Evolutionary conservation across 2,888 invertebrate genomes (phyloP), one percentile per base, ranked within the genome.

Genomic region (Andrena haemorrhoa): DNA sequence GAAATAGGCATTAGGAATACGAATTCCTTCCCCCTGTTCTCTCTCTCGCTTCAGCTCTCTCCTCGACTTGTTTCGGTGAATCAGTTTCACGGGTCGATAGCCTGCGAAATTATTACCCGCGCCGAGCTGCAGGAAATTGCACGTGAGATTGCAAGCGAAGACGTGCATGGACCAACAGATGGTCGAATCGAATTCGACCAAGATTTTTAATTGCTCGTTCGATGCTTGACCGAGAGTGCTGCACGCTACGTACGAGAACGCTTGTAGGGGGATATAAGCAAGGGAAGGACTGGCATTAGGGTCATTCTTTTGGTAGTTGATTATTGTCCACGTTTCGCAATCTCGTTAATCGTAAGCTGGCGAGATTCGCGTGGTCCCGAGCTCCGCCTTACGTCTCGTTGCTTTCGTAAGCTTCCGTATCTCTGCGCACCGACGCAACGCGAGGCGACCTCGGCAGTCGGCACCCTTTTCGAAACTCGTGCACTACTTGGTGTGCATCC

Each of bases 1-100:
- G 78, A 79, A 85, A 84, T 85, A 84, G 85, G 74, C 84, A 84
- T 79, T 82, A 79, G 75, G 85, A 82, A 85, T 84, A 85, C 85
- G 84, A 79, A 85, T 82, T 82, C 49, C 33, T 56, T 56, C 56
- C 56, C 23, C 10, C 26, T 26, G 4, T 53, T 33, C 23, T 1
- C 7, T 4, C 16, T n/a, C 35, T 29, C 20, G 10, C 29, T 29
- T 47, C 31, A 2, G 12, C 31, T 12, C 31, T 23, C 53, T 56
- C 31, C 53, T 0, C 51, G 23, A 23, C 20, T 70, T 69, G 20
- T 33, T 29, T 64, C 63, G 33, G 35, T n/a, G 79, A 68, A 72
- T 81, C 69, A 51, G 71, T 75, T 81, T 81, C 81, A 61, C 64
- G 81, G 74, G 79, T 81, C 79, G 74, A 81, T 74, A 81, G 16